These are phyloP conservation scores for Galerucella nymphaeae DNA, from an alignment of 2,888 invertebrate species.

Conservation along the genomic window DNA sequence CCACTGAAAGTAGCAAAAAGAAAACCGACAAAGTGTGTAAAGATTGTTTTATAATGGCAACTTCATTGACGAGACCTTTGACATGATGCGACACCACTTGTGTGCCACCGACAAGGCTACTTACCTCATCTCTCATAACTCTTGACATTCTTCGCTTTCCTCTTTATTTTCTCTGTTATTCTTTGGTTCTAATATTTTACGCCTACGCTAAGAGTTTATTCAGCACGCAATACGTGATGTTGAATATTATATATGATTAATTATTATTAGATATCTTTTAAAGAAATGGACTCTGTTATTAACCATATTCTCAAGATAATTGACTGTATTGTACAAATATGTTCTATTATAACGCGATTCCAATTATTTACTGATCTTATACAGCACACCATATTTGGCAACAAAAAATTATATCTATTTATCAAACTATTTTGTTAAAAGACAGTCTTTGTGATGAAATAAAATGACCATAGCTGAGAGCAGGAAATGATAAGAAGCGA, in stretches of 20 bases:
- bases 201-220: constrained; percentile 32
- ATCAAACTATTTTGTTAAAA: too few relatives aligned
- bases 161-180: constrained; percentile 36
- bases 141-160: constrained; percentile 32
- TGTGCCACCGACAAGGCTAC: constrained; percentile 46
- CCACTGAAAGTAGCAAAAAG: constrained; percentile 43
- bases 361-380: neutral
- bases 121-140: constrained; percentile 47
- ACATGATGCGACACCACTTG: constrained; percentile 43
- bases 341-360: neutral
- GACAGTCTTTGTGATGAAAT: too few relatives aligned
- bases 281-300: neutral
- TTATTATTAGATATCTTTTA: constrained; percentile 11
- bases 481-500: too few relatives aligned
- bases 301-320: neutral
- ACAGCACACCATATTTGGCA: neutral
- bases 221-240: constrained; percentile 35
- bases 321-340: neutral
- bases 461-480: too few relatives aligned
- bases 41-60: constrained; percentile 52
- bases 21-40: constrained; percentile 64
- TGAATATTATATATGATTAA: constrained; percentile 29
- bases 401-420: neutral
- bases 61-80: constrained; percentile 51
- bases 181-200: constrained; percentile 45